A percentile compares a stretch with the other conserved stretches of the same genome.
Evolutionary conservation across 2,113 vertebrate genomes (phyloP).

Genomic region (Strix uralensis): DNA sequence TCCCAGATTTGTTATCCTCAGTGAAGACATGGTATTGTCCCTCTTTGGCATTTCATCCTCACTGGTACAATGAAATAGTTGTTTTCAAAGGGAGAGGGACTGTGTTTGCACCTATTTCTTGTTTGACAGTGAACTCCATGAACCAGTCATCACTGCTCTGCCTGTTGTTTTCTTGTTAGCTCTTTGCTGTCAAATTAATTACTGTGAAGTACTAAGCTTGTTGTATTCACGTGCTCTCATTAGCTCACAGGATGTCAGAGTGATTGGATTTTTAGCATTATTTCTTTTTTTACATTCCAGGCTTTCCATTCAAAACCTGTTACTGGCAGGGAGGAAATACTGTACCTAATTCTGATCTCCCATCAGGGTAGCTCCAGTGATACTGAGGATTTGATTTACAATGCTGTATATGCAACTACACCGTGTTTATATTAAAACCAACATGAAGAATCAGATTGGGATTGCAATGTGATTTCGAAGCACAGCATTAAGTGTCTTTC

Average conservation of each 20-base stretch:
- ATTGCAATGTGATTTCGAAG: neutral
- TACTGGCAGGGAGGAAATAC: slow-evolving; percentile 45
- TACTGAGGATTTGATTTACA: neutral
- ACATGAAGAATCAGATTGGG: neutral
- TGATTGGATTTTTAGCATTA: slow-evolving; percentile 73
- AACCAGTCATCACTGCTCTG: slow-evolving; percentile 54
- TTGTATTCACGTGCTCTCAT: slow-evolving; percentile 68
- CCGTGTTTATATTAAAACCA: neutral
- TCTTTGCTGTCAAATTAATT: slow-evolving; percentile 71
- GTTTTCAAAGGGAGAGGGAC: neutral
- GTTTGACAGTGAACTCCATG: slow-evolving; percentile 57
- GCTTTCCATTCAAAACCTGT: slow-evolving; percentile 60
- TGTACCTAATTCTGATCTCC: slow-evolving; percentile 19
- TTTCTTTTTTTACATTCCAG: slow-evolving; percentile 68
- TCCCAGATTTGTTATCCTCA: neutral
- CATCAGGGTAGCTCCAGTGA: neutral
- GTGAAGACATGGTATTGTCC: neutral
- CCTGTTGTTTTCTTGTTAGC: slow-evolving; percentile 66
- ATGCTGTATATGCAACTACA: neutral
- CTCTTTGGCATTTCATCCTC: neutral
- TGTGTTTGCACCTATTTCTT: slow-evolving; percentile 43
- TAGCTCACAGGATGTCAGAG: slow-evolving; percentile 66
- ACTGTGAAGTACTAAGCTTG: slow-evolving; percentile 66
- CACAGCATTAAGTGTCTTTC: neutral
- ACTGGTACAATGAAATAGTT: neutral